Evolutionary conservation across 2,888 invertebrate genomes (phyloP).

Genomic region (Rhorus exstirpatorius): DNA sequence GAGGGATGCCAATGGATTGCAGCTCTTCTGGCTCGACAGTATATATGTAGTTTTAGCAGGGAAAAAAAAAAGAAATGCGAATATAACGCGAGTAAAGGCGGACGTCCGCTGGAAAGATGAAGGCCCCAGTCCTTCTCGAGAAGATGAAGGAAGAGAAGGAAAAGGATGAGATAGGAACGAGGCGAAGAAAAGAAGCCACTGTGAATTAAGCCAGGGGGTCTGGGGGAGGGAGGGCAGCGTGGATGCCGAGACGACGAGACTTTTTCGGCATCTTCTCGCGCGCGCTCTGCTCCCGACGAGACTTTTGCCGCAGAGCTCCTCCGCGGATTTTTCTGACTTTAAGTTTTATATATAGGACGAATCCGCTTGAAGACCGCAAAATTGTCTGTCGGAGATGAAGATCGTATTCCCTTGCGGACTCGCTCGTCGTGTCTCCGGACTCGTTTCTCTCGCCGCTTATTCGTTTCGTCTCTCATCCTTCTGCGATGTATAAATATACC

Average conservation of each 20-base stretch:
- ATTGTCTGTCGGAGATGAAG: constrained; percentile 66
- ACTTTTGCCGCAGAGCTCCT: constrained; percentile 15
- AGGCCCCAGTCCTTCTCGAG: constrained; percentile 31
- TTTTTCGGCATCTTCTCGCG: constrained; percentile 49
- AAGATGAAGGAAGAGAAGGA: constrained; percentile 34
- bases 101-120: constrained; percentile 70
- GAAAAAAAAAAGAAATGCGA: constrained; percentile 56
- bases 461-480: neutral
- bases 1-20: constrained; percentile 53
- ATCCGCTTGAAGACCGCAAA: constrained; percentile 55
- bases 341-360: constrained; percentile 53
- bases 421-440: constrained; percentile 17
- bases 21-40: constrained; percentile 16
- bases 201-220: constrained; percentile 65
- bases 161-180: constrained; percentile 56
- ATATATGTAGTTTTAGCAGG: neutral
- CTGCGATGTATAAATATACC: neutral
- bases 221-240: constrained; percentile 7
- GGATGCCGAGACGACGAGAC: constrained; percentile 61
- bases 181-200: constrained; percentile 69
- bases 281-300: constrained; percentile 24
- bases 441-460: constrained; percentile 8
- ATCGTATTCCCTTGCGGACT: constrained; percentile 57
- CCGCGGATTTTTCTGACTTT: constrained; percentile 58
- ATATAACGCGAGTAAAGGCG: constrained; percentile 64